Base-by-base conservation (phyloP, 2,797 vertebrate genomes). In the Arremon brunneinucha region DNA sequence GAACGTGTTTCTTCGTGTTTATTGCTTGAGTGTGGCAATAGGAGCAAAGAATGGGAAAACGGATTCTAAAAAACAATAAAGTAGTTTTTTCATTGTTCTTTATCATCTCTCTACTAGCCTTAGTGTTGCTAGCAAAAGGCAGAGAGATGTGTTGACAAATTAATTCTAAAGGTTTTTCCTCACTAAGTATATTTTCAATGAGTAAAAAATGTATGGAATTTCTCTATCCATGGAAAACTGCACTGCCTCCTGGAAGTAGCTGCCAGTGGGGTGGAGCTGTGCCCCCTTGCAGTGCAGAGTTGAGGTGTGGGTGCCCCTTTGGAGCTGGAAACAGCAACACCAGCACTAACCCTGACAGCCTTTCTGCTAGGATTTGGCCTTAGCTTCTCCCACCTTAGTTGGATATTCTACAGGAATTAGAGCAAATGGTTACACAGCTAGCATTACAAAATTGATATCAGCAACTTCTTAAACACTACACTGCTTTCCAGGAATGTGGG, bases 301-400 rank as follows among this genome's bases (percentile, higher is more conserved):
- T n/a, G 32, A 76, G 82, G 39, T 16, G 19, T 32, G 46, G 32
- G 8, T 87, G 26, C 63, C 35, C 0, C 6, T 35, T 50, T 9
- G 32, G 57, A 82, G 57, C 55, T 59, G 43, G 46, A 34, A 64
- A 8, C 1, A 7, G 20, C 17, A 35, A 11, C 18, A 9, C 19
- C 22, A 35, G 14, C 0, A 0, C 23, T 63, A 56, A 39, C 41
- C 39, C 53, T 0, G 0, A 22, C 67, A 85, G n/a, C 39, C 22
- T 50, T 49, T 17, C 30, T 34, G 19, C 8, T 37, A 32, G 82
- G 53, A 41, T 26, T 19, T 76, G 47, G 44, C 26, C 12, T 76
- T 27, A 70, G 50, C n/a, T 91, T 94, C 63, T 87, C 39, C 47
- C 39, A 12, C 52, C 50, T 69, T 0, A 79, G 55, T n/a, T 79